Evolutionary conservation across 2,797 vertebrate species (phyloP).

Genomic region (Gadopsis marmoratus): DNA sequence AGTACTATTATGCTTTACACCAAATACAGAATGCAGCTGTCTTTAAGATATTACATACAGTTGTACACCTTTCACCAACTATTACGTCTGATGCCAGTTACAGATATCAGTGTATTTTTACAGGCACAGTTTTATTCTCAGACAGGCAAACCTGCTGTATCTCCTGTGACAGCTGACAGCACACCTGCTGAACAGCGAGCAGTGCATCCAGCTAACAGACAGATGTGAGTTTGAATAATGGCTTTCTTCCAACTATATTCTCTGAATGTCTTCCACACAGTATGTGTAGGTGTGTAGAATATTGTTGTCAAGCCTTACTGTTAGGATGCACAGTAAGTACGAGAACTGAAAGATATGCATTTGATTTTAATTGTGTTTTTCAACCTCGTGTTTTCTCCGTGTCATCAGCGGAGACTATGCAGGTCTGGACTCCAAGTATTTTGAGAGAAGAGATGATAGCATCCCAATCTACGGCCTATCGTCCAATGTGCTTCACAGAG

Average conservation of each 20-base stretch:
- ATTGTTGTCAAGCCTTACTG: background rate
- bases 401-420: conserved; percentile 80
- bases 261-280: background rate
- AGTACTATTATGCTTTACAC: background rate
- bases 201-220: conserved; percentile 79
- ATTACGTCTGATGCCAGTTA: background rate
- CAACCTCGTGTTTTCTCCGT: background rate
- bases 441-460: conserved; percentile 91
- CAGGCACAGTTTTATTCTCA: conserved; percentile 89
- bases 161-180: conserved; percentile 56
- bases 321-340: too few relatives aligned
- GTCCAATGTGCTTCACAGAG: conserved; percentile 83
- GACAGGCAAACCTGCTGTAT: conserved; percentile 70
- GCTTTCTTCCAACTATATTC: background rate
- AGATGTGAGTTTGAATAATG: conserved; percentile 81
- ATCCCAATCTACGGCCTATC: conserved; percentile 89
- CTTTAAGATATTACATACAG: background rate
- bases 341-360: background rate
- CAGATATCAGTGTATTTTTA: conserved; percentile 53
- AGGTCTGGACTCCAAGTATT: conserved; percentile 92
- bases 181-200: conserved; percentile 58
- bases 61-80: background rate
- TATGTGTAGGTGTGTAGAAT: background rate
- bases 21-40: background rate
- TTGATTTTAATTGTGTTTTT: background rate